phyloP scores from a whole-genome alignment of 1,140 invertebrate species.

The Drosophila punjabiensis region DNA sequence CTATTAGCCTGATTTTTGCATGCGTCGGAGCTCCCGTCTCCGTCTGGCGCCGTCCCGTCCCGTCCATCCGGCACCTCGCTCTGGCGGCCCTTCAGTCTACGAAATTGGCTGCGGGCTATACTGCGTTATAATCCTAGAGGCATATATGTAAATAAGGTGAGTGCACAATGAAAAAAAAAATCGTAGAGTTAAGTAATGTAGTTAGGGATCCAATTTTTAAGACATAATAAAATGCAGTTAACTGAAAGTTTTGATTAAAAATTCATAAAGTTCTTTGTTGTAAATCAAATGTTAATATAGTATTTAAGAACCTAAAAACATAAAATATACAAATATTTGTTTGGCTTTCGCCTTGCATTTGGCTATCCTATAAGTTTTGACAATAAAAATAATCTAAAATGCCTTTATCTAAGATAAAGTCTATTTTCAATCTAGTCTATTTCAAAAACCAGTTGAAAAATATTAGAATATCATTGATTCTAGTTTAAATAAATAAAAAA shows the following conservation, averaged over 20 bases:
- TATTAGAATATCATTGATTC: no score
- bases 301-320: not conserved
- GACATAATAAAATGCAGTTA: not conserved
- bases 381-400: no score
- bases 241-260: no score
- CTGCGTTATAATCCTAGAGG: conserved; percentile 50
- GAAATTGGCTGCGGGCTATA: conserved; percentile 41
- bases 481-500: not conserved
- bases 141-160: conserved; percentile 40
- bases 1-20: conserved; percentile 73
- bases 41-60: not conserved
- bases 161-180: conserved; percentile 25
- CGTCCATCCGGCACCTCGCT: not conserved
- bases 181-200: no score
- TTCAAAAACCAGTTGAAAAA: no score
- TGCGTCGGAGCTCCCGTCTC: conserved; percentile 35
- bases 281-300: not conserved
- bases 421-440: no score
- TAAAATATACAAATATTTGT: not conserved
- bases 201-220: not conserved
- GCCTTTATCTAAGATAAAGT: no score
- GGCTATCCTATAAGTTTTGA: no score
- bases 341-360: no score
- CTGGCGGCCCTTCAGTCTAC: conserved; percentile 24
- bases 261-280: not conserved